phyloP scores from a whole-genome alignment of 37 sponge, comb jelly and placozoan species.

The Agelas oroides region DNA sequence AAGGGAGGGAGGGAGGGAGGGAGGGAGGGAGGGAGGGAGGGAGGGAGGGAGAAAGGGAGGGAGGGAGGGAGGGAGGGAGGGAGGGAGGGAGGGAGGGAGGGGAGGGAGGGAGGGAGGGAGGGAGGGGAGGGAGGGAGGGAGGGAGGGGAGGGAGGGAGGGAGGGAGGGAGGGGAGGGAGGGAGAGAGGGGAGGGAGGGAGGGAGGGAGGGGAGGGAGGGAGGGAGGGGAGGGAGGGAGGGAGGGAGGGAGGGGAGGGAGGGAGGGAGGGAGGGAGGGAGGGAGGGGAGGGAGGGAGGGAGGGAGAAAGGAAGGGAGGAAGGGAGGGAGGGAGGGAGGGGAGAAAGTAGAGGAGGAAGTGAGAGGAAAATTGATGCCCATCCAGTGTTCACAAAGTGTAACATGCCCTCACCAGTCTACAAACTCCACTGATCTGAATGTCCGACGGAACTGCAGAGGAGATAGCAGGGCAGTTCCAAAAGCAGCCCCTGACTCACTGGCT shows the following conservation, averaged over 20 bases:
- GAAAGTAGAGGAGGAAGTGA: background rate
- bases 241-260: background rate
- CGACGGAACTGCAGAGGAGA: background rate
- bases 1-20: background rate
- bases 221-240: background rate
- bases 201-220: background rate
- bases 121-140: background rate
- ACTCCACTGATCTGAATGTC: conserved; percentile 12
- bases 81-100: background rate
- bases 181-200: background rate
- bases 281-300: background rate
- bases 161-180: background rate
- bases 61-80: too few species aligned
- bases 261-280: too few species aligned
- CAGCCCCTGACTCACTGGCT: conserved; percentile 43
- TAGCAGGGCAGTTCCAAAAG: conserved; percentile 24
- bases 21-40: background rate
- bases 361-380: too few species aligned
- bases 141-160: background rate
- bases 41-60: background rate
- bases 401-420: conserved; percentile 42
- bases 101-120: background rate
- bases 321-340: background rate
- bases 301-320: background rate
- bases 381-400: too few species aligned